These are phyloP conservation scores for human DNA, from an alignment of 2,113 vertebrate genomes.

Conservation along the genomic window GRCh38 chr4:143192501-143193000, in stretches of 20 bases:
- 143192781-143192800: background rate
- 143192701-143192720: background rate
- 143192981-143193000: background rate
- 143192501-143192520: background rate
- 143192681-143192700: background rate
- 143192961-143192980: background rate
- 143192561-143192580: background rate
- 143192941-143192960: background rate
- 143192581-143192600: background rate
- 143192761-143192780: background rate
- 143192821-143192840: background rate
- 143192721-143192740: background rate
- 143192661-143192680: background rate
- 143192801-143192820: background rate
- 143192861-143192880: background rate
- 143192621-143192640: background rate
- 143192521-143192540: background rate
- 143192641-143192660: background rate
- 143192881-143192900: background rate
- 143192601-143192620: background rate
- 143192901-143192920: background rate
- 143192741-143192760: background rate
- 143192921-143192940: background rate
- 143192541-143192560: background rate
- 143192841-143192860: background rate